Percentiles rank a stretch among this genome's conserved stretches.
phyloP scores from a whole-genome alignment of 2,113 vertebrate species.

The Paramisgurnus dabryanus region DNA sequence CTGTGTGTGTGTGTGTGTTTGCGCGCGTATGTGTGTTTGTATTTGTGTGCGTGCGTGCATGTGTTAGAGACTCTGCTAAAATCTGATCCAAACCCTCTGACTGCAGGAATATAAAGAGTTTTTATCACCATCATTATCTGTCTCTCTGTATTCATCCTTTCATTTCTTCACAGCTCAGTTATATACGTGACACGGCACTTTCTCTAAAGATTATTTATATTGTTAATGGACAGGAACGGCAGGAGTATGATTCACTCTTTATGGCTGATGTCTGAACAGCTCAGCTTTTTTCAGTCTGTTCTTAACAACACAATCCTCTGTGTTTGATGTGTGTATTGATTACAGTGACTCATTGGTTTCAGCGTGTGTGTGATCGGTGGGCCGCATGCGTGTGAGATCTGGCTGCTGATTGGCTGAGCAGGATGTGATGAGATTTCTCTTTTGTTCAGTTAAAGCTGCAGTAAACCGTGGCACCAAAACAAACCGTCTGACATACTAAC shows the following conservation, averaged over 20 bases:
- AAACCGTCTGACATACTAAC: no score
- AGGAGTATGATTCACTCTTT: neutral
- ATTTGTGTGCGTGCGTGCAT: no score
- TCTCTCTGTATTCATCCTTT: neutral
- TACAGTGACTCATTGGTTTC: conserved; percentile 23
- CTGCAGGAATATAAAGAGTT: neutral
- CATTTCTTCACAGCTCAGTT: conserved; percentile 8
- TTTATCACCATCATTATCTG: neutral
- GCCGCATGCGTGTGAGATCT: neutral
- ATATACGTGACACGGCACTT: conserved; percentile 20
- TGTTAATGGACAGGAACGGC: conserved; percentile 11
- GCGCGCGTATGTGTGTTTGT: no score
- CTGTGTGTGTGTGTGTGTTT: no score
- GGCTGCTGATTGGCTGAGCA: neutral
- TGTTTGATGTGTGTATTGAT: conserved; percentile 19
- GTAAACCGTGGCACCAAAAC: no score
- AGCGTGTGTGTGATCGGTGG: neutral
- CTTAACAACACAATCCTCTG: neutral
- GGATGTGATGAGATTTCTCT: neutral
- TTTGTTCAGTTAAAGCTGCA: no score
- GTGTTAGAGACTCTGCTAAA: no score
- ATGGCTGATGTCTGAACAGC: neutral
- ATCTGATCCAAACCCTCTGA: neutral
- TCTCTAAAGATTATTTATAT: conserved; percentile 22
- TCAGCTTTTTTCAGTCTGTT: conserved; percentile 28